Percentiles rank a stretch among this genome's conserved stretches.
Evolutionary conservation across 2,888 invertebrate species (phyloP).

Genomic region (Cepaea hortensis): DNA sequence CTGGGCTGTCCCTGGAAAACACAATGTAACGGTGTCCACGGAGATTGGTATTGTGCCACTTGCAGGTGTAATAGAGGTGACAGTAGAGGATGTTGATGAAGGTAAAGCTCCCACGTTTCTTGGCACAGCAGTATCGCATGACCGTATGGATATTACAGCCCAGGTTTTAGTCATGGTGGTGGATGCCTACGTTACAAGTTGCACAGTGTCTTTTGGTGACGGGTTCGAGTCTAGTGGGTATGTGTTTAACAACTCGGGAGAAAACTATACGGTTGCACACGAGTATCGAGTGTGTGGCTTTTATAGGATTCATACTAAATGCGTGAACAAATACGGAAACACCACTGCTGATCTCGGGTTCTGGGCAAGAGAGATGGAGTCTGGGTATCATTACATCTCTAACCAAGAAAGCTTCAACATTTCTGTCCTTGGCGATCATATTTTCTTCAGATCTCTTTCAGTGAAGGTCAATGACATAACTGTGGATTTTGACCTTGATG

Average conservation of each 20-base stretch:
- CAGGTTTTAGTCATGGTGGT: conserved; percentile 55
- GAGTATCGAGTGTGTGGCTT: conserved; percentile 60
- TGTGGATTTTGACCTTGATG: conserved; percentile 24
- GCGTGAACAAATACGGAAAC: conserved; percentile 66
- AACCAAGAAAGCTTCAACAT: conserved; percentile 51
- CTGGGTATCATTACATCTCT: conserved; percentile 56
- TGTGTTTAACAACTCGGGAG: conserved; percentile 51
- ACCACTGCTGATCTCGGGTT: conserved; percentile 54
- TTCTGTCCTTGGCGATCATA: conserved; percentile 51
- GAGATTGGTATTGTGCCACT: conserved; percentile 56
- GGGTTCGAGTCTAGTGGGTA: conserved; percentile 36
- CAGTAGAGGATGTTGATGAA: conserved; percentile 63
- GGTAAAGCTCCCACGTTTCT: conserved; percentile 61
- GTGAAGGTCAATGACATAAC: conserved; percentile 42
- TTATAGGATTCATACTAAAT: conserved; percentile 60
- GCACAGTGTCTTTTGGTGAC: conserved; percentile 60
- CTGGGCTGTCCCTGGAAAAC: conserved; percentile 63
- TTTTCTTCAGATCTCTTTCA: conserved; percentile 51
- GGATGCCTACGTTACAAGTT: conserved; percentile 57
- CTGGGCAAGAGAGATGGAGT: conserved; percentile 57
- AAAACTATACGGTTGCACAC: conserved; percentile 49
- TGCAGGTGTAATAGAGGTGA: conserved; percentile 55
- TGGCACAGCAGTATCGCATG: conserved; percentile 56
- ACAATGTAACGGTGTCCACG: conserved; percentile 60
- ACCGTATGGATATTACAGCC: conserved; percentile 42